These are phyloP conservation scores for Tragulus kanchil DNA, from an alignment of 2,113 vertebrate genomes.

Conservation along the genomic window DNA sequence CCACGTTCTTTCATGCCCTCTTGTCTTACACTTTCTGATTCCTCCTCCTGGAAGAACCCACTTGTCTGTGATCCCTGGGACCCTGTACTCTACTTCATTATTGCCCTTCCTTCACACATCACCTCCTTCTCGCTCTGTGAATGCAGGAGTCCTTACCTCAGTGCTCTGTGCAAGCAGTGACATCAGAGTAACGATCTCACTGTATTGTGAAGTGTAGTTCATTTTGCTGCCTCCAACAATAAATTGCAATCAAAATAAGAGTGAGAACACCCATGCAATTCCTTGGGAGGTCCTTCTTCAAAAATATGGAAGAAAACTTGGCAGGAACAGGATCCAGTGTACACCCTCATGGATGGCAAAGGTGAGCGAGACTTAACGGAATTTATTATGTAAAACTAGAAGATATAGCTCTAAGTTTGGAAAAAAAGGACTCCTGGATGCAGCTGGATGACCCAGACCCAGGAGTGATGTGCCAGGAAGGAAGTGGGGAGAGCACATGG, in stretches of 20 bases:
- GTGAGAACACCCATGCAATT: neutral
- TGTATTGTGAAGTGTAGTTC: neutral
- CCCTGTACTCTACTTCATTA: neutral
- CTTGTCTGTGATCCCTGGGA: neutral
- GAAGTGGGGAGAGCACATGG: neutral
- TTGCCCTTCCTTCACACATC: neutral
- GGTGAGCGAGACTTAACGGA: neutral
- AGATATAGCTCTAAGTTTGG: too few species aligned
- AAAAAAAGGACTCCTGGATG: conserved; percentile 64
- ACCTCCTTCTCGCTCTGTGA: neutral
- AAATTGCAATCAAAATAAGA: neutral
- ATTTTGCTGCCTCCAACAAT: conserved; percentile 15
- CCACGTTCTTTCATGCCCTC: neutral
- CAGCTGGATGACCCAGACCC: conserved; percentile 77
- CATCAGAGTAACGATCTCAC: neutral
- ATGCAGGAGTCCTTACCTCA: neutral
- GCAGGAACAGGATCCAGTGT: neutral
- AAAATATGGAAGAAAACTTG: neutral
- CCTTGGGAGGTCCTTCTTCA: neutral
- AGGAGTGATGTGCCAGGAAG: conserved; percentile 68
- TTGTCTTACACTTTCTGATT: neutral
- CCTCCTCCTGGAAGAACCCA: neutral
- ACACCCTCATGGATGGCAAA: neutral
- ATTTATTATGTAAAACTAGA: too few species aligned
- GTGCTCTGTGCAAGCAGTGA: neutral